Evolutionary conservation across 2,113 vertebrate species (phyloP).

Genomic region (Vombatus ursinus): DNA sequence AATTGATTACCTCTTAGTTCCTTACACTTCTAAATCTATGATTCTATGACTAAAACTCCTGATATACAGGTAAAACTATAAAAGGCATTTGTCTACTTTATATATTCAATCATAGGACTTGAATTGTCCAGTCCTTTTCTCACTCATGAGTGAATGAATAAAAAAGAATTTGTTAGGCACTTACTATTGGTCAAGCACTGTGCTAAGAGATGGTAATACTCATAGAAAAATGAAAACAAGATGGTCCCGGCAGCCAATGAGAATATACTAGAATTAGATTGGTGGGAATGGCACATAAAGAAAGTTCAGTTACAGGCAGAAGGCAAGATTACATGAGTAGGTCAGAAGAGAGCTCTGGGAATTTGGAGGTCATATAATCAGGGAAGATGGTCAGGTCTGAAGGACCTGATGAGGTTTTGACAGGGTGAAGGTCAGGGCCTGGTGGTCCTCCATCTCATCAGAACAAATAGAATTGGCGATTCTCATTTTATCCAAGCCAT

Average conservation of each 20-base stretch:
- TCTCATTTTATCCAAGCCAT: too few relatives aligned
- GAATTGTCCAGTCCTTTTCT: too few relatives aligned
- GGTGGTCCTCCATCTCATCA: neutral
- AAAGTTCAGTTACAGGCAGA: neutral
- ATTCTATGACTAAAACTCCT: too few relatives aligned
- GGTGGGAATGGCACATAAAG: neutral
- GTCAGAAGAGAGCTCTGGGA: neutral
- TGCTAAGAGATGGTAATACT: neutral
- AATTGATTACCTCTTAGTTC: too few relatives aligned
- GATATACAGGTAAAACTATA: too few relatives aligned
- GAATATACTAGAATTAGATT: neutral
- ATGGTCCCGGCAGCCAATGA: neutral
- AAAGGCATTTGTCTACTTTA: too few relatives aligned
- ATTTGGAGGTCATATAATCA: neutral
- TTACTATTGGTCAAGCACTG: neutral
- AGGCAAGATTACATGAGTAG: neutral
- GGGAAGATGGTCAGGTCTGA: neutral
- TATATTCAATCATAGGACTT: too few relatives aligned
- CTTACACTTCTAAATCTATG: too few relatives aligned
- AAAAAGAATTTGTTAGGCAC: too few relatives aligned
- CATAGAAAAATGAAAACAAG: neutral
- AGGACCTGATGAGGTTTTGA: neutral
- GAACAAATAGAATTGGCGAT: neutral
- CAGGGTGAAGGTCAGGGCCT: neutral
- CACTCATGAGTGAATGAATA: too few relatives aligned